Evolutionary conservation across 30 jellyfish, hydroid and myxozoan genomes (phyloP).

Genomic region (Hydractinia echinata): DNA sequence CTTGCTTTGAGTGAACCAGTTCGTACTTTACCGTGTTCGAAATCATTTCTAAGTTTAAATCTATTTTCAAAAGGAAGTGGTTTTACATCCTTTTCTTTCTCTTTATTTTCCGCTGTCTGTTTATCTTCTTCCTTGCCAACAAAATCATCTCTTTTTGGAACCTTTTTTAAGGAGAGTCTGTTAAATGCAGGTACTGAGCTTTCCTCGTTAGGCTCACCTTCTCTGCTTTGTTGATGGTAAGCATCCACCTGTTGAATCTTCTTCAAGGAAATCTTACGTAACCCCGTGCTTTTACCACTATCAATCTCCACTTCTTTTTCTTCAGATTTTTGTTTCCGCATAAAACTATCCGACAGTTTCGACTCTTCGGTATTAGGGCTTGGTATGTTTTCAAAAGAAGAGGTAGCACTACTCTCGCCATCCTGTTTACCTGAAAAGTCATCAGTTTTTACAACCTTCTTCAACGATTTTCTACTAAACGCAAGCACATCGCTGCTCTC

Average conservation of each 20-base stretch:
- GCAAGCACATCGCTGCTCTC: background rate
- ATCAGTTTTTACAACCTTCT: slow-evolving; percentile 6
- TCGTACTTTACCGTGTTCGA: no score
- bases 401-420: background rate
- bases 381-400: background rate
- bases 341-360: background rate
- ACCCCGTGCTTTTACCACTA: background rate
- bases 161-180: background rate
- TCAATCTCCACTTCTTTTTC: background rate
- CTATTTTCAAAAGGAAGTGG: background rate
- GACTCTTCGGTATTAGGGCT: background rate
- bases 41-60: no score
- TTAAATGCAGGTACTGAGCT: background rate
- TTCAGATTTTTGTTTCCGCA: background rate
- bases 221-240: background rate
- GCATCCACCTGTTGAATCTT: slow-evolving; percentile 3
- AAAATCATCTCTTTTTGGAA: slow-evolving; percentile 12
- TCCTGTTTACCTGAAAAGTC: slow-evolving; percentile 3
- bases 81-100: background rate
- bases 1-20: no score
- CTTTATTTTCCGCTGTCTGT: no score
- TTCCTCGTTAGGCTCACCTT: background rate
- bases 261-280: background rate
- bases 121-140: background rate
- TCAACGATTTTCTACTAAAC: slow-evolving; percentile 22